These are phyloP conservation scores for Eilema depressum DNA, from an alignment of 2,888 invertebrate genomes.

Conservation along the genomic window DNA sequence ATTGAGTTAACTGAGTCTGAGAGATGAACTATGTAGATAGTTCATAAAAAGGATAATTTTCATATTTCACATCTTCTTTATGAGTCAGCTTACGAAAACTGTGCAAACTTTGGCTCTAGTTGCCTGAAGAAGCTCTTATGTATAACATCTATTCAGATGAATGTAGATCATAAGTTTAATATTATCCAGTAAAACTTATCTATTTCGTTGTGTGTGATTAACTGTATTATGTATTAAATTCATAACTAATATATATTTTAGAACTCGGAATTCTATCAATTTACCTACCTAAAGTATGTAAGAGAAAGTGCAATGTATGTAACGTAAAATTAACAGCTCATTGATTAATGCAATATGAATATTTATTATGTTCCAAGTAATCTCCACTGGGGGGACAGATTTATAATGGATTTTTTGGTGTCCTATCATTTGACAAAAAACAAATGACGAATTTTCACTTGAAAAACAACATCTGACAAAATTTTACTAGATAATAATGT, in stretches of 20 bases:
- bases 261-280: neutral
- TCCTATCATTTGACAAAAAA: too few species aligned
- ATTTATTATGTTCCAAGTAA: too few species aligned
- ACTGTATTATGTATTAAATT: neutral
- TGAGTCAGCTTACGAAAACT: neutral
- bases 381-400: too few species aligned
- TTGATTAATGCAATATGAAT: too few species aligned
- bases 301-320: too few species aligned
- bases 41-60: neutral
- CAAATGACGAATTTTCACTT: too few species aligned
- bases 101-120: neutral
- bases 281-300: too few species aligned
- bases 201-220: neutral
- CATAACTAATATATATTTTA: neutral
- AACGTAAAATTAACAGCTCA: too few species aligned
- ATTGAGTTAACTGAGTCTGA: neutral
- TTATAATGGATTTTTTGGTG: too few species aligned
- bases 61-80: neutral
- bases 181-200: neutral
- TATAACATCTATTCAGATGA: neutral
- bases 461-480: too few species aligned
- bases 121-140: neutral
- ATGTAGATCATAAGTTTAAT: neutral
- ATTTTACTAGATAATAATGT: too few species aligned
- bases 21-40: neutral